Percentiles rank a stretch among this genome's conserved stretches.
Evolutionary conservation across 2,888 invertebrate genomes (phyloP).

Genomic region (Temnothorax unifasciatus): DNA sequence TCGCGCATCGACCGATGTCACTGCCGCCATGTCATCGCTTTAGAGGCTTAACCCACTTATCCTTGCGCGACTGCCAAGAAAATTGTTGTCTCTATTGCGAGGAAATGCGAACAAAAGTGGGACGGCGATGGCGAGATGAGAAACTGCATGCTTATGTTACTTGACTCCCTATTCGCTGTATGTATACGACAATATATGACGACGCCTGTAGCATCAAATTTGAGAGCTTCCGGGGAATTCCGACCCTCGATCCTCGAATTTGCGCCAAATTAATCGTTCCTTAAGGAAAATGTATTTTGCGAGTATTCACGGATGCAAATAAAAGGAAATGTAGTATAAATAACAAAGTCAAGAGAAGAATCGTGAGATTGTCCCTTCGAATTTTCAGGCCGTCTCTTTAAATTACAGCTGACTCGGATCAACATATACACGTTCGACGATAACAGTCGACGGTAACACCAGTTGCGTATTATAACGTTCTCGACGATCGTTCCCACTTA

Average conservation of each 20-base stretch:
- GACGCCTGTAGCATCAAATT: neutral
- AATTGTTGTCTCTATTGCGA: constrained; percentile 25
- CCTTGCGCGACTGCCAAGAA: constrained; percentile 39
- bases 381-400: neutral
- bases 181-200: constrained; percentile 16
- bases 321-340: neutral
- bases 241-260: neutral
- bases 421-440: neutral
- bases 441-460: neutral
- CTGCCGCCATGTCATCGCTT: constrained; percentile 39
- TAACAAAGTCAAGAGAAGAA: neutral
- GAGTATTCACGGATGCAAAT: constrained; percentile 1
- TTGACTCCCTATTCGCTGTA: constrained; percentile 17
- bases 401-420: neutral
- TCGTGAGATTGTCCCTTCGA: neutral
- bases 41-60: constrained; percentile 46
- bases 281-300: constrained; percentile 17
- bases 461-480: neutral
- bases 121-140: constrained; percentile 27
- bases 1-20: constrained; percentile 34
- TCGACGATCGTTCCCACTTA: neutral
- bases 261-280: no score
- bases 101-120: constrained; percentile 31
- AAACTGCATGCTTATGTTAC: constrained; percentile 27
- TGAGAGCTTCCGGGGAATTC: neutral